phyloP scores from a whole-genome alignment of 2,888 invertebrate genomes.

The Noctua pronuba region DNA sequence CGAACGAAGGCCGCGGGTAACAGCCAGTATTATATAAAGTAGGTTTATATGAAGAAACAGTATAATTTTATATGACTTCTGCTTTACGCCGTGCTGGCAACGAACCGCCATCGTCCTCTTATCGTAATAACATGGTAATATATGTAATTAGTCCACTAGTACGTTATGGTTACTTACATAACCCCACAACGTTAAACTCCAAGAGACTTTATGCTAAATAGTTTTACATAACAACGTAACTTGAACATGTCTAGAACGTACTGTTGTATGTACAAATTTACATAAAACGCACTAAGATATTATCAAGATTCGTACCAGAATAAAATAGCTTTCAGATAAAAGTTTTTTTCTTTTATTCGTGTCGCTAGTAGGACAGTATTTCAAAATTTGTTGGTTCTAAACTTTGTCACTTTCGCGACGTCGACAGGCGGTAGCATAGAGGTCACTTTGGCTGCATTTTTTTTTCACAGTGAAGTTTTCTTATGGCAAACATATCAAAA shows the following conservation, averaged over 20 bases:
- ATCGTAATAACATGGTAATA: constrained; percentile 63
- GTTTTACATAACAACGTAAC: constrained; percentile 43
- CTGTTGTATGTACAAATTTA: constrained; percentile 25
- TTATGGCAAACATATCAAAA: not conserved
- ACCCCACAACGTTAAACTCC: constrained; percentile 37
- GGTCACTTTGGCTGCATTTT: not conserved
- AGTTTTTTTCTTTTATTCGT: not conserved
- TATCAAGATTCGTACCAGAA: not conserved
- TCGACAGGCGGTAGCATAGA: not conserved
- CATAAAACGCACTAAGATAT: constrained; percentile 26
- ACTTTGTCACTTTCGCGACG: not conserved
- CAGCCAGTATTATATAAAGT: not conserved
- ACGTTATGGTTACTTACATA: constrained; percentile 40
- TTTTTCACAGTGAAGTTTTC: no score
- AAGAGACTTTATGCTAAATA: constrained; percentile 52
- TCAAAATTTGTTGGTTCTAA: not conserved
- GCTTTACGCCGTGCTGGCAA: constrained; percentile 28
- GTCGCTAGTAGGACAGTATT: not conserved
- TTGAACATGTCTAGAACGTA: constrained; percentile 22
- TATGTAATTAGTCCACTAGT: constrained; percentile 61
- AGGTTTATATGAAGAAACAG: not conserved
- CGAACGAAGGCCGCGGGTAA: not conserved
- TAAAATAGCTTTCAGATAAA: not conserved
- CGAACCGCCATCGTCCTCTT: constrained; percentile 36
- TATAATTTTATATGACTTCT: constrained; percentile 16